Evolutionary conservation across 2,888 invertebrate species (phyloP).

Genomic region (Latheticus oryzae): DNA sequence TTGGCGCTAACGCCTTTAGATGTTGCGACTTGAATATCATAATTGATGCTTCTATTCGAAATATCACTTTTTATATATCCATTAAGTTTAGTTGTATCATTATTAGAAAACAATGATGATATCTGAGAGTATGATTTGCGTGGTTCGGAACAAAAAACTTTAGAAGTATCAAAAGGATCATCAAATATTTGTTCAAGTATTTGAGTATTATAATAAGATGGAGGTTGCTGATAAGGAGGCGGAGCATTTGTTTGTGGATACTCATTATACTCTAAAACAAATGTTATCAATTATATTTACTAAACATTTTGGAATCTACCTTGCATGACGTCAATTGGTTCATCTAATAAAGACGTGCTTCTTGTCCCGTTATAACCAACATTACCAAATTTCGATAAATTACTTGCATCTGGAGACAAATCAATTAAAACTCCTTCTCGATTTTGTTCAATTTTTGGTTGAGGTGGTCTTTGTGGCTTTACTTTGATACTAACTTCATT

Average conservation of each 20-base stretch:
- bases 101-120: conserved; percentile 5
- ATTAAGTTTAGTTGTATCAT: conserved; percentile 4
- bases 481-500: conserved; percentile 70
- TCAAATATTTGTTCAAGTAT: conserved; percentile 50
- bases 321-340: conserved; percentile 79
- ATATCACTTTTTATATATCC: conserved; percentile 52
- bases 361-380: conserved; percentile 50
- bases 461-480: conserved; percentile 65
- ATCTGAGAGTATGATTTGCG: conserved; percentile 8
- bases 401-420: conserved; percentile 69
- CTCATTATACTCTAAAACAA: conserved; percentile 42
- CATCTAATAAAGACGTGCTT: conserved; percentile 74
- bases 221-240: conserved; percentile 69
- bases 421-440: conserved; percentile 81
- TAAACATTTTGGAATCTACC: conserved; percentile 38
- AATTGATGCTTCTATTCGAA: conserved; percentile 51
- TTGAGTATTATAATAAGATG: conserved; percentile 69
- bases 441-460: conserved; percentile 58
- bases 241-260: conserved; percentile 52
- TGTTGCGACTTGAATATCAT: conserved; percentile 45
- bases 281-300: background rate
- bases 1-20: conserved; percentile 46
- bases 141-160: conserved; percentile 42
- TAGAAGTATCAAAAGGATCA: conserved; percentile 79
- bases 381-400: conserved; percentile 31